phyloP scores from a whole-genome alignment of 2,888 invertebrate genomes.

The Orthosia incerta region DNA sequence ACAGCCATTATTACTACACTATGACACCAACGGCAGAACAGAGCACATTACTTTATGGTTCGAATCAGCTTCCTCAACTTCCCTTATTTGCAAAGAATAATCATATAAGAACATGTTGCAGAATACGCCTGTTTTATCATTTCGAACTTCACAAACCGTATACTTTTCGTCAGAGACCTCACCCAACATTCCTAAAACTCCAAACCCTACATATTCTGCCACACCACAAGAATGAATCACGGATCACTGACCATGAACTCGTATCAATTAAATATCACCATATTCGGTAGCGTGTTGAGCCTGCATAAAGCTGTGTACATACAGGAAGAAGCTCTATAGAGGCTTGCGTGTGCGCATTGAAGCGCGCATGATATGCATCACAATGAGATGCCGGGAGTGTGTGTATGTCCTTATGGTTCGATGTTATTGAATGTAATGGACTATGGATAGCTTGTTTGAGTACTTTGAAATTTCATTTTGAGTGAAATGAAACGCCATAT shows the following conservation, averaged over 20 bases:
- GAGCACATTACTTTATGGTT: background rate
- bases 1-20: too few species aligned
- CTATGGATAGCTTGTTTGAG: background rate
- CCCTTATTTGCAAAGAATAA: too few species aligned
- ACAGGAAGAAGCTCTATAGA: conserved; percentile 58
- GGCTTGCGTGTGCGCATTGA: conserved; percentile 48
- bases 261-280: conserved; percentile 41
- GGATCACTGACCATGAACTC: conserved; percentile 11
- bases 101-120: too few species aligned
- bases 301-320: conserved; percentile 42
- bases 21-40: too few species aligned
- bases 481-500: background rate
- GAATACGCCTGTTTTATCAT: too few species aligned
- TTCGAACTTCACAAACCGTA: too few species aligned
- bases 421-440: conserved; percentile 30
- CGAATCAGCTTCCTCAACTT: background rate
- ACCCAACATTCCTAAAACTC: background rate
- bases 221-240: background rate
- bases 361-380: conserved; percentile 58
- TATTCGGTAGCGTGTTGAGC: conserved; percentile 50
- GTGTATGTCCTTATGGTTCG: conserved; percentile 20
- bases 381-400: conserved; percentile 46
- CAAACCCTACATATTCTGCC: background rate
- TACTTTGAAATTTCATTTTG: background rate
- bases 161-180: background rate